phyloP scores from a whole-genome alignment of 2,888 invertebrate species.

The Agrenia bidenticulata region DNA sequence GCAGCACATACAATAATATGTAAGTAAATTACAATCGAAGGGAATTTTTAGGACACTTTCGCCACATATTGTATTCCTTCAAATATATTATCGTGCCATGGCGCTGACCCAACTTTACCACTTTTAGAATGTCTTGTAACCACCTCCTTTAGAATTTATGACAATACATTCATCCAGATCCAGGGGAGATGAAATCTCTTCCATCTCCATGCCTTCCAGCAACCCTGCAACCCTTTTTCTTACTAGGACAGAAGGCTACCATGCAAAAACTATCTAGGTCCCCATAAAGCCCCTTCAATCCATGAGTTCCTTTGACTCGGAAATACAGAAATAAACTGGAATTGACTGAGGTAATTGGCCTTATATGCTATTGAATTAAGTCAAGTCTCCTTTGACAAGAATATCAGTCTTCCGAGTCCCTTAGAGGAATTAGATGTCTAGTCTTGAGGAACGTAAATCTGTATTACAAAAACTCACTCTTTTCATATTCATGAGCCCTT shows the following conservation, averaged over 20 bases:
- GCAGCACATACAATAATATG: not conserved
- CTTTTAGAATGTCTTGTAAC: not conserved
- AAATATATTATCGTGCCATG: not conserved
- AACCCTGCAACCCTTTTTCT: no score
- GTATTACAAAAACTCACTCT: conserved; percentile 1
- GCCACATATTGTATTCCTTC: not conserved
- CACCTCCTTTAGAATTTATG: conserved; percentile 1
- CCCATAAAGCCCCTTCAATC: no score
- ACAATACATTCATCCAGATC: not conserved
- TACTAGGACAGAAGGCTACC: no score
- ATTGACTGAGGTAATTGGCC: no score
- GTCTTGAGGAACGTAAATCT: not conserved
- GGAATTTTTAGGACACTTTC: not conserved
- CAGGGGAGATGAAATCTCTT: no score
- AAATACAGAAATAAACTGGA: no score
- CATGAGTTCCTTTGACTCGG: no score
- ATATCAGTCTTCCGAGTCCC: not conserved
- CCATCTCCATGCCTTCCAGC: no score
- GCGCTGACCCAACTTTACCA: conserved; percentile 7
- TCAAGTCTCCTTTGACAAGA: not conserved
- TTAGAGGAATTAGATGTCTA: not conserved
- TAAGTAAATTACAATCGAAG: conserved; percentile 4
- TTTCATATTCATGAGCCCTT: conserved; percentile 17
- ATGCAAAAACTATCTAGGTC: no score
- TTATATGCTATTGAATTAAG: no score